Conservation (phyloP, 1,140 invertebrate genomes). For the Drosophila parvula region DNA sequence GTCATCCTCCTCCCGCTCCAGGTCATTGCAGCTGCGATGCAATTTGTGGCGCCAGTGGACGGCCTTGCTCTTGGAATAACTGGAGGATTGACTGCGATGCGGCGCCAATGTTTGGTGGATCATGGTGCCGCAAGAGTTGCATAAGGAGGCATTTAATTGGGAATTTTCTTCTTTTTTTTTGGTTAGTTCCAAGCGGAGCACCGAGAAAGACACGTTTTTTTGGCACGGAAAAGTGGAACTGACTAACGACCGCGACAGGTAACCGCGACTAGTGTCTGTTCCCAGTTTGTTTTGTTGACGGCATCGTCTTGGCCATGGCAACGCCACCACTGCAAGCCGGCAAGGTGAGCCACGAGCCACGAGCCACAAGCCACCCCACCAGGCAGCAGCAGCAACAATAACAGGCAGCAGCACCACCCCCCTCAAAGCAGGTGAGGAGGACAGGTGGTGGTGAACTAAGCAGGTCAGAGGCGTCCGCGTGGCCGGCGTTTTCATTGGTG, state of each 20-base stretch:
- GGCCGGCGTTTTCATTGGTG: slow-evolving; percentile 61
- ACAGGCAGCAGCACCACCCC: slow-evolving; percentile 17
- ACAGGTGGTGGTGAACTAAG: slow-evolving; percentile 49
- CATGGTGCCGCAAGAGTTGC: slow-evolving; percentile 48
- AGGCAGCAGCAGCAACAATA: neutral
- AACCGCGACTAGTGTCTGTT: slow-evolving; percentile 26
- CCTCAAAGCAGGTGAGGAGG: slow-evolving; percentile 31
- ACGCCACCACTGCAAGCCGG: slow-evolving; percentile 44
- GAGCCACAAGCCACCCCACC: slow-evolving; percentile 20
- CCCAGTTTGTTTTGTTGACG: slow-evolving; percentile 70
- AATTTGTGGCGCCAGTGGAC: slow-evolving; percentile 68
- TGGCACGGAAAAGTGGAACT: slow-evolving; percentile 77
- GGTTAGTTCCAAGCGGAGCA: slow-evolving; percentile 14
- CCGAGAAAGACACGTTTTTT: slow-evolving; percentile 68
- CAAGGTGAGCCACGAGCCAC: slow-evolving; percentile 48
- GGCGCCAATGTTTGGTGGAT: slow-evolving; percentile 75
- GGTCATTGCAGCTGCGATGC: slow-evolving; percentile 70
- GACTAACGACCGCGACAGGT: slow-evolving; percentile 69
- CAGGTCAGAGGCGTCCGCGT: slow-evolving; percentile 63
- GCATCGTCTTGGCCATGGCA: slow-evolving; percentile 76
- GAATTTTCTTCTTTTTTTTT: neutral
- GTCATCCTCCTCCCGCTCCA: slow-evolving; percentile 44
- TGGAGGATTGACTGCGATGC: slow-evolving; percentile 60
- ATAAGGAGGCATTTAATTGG: slow-evolving; percentile 64
- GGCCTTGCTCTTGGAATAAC: slow-evolving; percentile 48